Conservation (phyloP, 2,113 vertebrate species). For the Brachyhypopomus occidentalis region DNA sequence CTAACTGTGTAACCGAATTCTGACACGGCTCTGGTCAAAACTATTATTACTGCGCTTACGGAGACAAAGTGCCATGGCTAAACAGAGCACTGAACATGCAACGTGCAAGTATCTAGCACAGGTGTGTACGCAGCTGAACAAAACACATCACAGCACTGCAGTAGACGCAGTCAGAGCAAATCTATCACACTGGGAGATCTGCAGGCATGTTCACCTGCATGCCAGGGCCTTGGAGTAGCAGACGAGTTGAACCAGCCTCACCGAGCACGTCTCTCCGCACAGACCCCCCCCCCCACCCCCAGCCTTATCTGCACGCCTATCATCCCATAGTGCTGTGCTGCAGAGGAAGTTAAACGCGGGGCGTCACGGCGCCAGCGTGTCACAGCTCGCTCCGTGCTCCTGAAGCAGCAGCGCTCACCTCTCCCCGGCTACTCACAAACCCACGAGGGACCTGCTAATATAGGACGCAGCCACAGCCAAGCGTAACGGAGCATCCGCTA, state of each 20-base stretch:
- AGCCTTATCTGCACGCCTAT: background rate
- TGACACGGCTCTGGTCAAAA: background rate
- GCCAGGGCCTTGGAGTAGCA: background rate
- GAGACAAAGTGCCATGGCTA: background rate
- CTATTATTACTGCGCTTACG: background rate
- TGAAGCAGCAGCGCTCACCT: background rate
- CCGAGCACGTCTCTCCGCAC: conserved; percentile 12
- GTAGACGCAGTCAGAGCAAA: conserved; percentile 4
- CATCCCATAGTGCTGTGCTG: background rate
- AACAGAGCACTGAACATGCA: background rate
- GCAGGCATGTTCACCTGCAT: conserved; percentile 28
- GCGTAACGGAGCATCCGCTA: background rate
- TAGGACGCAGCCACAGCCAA: background rate
- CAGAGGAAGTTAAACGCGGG: background rate
- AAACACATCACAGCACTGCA: conserved; percentile 46
- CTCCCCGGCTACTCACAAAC: background rate
- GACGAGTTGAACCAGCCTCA: background rate
- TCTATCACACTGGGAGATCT: conserved; percentile 29
- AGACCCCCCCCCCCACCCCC: background rate
- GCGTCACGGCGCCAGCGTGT: background rate
- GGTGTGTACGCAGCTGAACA: conserved; percentile 11
- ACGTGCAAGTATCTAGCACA: background rate
- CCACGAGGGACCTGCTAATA: background rate
- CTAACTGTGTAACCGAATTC: background rate
- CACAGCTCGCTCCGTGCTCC: background rate